These are phyloP conservation scores for Oreocharis arfaki DNA, from an alignment of 2,113 vertebrate genomes.

Conservation along the genomic window DNA sequence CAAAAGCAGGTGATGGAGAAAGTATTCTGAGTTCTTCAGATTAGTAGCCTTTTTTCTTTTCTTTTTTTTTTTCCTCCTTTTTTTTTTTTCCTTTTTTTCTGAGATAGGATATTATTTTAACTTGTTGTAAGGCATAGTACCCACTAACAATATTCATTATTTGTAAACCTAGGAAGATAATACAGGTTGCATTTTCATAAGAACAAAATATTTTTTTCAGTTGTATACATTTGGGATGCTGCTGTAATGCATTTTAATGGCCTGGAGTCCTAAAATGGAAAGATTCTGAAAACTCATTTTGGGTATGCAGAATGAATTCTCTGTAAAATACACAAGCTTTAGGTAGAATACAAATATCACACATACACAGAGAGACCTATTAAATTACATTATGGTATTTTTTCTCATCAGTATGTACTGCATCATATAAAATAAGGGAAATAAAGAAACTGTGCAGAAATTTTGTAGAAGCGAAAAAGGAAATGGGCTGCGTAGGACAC, in stretches of 20 bases:
- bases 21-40: not conserved
- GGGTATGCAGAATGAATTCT: not conserved
- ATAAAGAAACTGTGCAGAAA: not conserved
- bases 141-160: not conserved
- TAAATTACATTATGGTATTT: not conserved
- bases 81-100: not conserved
- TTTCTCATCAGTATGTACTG: not conserved
- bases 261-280: not conserved
- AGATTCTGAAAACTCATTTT: not conserved
- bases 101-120: not conserved
- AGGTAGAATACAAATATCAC: not conserved
- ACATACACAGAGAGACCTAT: not conserved
- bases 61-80: fast-evolving
- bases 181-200: not conserved
- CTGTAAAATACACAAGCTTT: not conserved
- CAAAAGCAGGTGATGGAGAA: not conserved
- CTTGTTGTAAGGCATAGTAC: not conserved
- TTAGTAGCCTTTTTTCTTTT: not conserved
- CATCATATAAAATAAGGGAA: not conserved
- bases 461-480: not conserved
- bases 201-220: not conserved
- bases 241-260: not conserved
- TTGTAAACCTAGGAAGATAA: not conserved
- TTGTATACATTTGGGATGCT: not conserved
- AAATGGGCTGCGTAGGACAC: not conserved